Conservation (phyloP, 2,888 invertebrate genomes). For the Germaria angustata region DNA sequence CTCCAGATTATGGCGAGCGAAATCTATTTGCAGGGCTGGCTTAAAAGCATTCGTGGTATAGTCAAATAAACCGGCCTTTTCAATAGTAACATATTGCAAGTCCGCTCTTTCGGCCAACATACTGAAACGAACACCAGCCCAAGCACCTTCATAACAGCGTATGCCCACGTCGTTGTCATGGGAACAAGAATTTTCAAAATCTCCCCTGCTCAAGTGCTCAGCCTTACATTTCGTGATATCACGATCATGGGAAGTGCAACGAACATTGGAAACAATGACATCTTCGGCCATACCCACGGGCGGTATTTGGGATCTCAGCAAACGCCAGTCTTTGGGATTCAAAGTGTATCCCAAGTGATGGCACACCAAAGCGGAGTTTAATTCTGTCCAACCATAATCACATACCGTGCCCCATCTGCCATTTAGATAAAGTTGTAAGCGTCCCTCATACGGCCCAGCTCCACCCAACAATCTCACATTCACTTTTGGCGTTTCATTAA, state of each 20-base stretch:
- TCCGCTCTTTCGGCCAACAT: constrained; percentile 92
- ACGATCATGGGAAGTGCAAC: constrained; percentile 93
- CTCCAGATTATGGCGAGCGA: constrained; percentile 90
- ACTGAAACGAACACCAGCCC: constrained; percentile 96
- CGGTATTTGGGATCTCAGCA: constrained; percentile 91
- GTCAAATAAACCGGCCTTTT: constrained; percentile 96
- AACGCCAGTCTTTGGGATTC: constrained; percentile 94
- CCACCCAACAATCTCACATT: constrained; percentile 92
- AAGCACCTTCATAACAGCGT: constrained; percentile 93
- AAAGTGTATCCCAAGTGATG: constrained; percentile 95
- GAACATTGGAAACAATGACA: constrained; percentile 91
- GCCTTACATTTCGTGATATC: constrained; percentile 93
- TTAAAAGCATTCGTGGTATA: constrained; percentile 93
- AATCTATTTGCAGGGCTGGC: constrained; percentile 93
- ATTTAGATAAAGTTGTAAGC: constrained; percentile 90
- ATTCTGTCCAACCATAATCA: constrained; percentile 96
- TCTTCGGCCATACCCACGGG: constrained; percentile 88
- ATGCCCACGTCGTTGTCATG: constrained; percentile 94
- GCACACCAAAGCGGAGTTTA: constrained; percentile 95
- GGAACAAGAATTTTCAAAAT: constrained; percentile 93
- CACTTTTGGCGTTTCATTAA: constrained; percentile 82
- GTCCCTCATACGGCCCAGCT: constrained; percentile 89
- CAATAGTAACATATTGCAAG: constrained; percentile 92
- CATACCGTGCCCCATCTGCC: constrained; percentile 98
- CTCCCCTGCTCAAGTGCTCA: constrained; percentile 83